These are phyloP conservation scores for Drosophila lacicola DNA, from an alignment of 2,888 invertebrate genomes.

Conservation along the genomic window DNA sequence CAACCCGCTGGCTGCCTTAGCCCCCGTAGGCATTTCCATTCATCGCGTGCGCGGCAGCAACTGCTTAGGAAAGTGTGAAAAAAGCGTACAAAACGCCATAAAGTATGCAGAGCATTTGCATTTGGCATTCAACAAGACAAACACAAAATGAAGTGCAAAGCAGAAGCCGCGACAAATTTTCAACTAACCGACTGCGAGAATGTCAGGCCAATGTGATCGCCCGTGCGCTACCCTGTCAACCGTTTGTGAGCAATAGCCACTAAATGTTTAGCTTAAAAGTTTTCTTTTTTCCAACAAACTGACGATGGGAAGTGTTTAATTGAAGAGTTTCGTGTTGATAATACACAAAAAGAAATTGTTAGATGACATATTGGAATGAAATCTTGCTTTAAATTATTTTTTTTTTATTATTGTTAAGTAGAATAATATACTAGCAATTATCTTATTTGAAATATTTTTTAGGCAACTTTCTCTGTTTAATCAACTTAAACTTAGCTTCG, in stretches of 20 bases:
- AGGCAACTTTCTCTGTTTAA: too few species aligned
- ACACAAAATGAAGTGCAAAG: constrained; percentile 79
- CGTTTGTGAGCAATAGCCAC: background rate
- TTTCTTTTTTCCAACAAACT: too few species aligned
- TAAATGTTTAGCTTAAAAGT: background rate
- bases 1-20: constrained; percentile 1
- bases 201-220: background rate
- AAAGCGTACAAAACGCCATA: constrained; percentile 77
- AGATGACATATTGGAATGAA: too few species aligned
- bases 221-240: constrained; percentile 8
- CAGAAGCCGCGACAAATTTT: constrained; percentile 75
- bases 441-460: too few species aligned
- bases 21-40: constrained; percentile 51
- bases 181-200: constrained; percentile 46
- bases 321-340: too few species aligned
- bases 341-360: too few species aligned
- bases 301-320: too few species aligned
- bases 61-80: constrained; percentile 70
- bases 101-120: constrained; percentile 84
- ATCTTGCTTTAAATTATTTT: too few species aligned
- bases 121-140: constrained; percentile 82
- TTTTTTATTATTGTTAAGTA: too few species aligned
- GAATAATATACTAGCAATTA: too few species aligned
- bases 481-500: too few species aligned
- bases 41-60: constrained; percentile 53